Evolutionary conservation across 2,888 invertebrate genomes (phyloP).

Genomic region (Cataglyphis rosenhaueri): DNA sequence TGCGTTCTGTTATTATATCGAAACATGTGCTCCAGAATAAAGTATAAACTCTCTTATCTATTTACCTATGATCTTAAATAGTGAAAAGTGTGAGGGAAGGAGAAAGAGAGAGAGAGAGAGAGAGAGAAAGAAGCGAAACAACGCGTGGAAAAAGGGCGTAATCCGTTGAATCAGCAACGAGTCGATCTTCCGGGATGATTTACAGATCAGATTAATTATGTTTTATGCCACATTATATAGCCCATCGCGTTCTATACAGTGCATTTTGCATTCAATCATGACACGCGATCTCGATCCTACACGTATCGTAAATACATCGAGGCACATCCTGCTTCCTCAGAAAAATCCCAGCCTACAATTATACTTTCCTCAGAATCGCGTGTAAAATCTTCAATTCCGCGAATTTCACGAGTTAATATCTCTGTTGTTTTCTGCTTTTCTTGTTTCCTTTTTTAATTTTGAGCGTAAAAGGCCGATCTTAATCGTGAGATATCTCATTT

Average conservation of each 20-base stretch:
- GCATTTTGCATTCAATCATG: constrained; percentile 27
- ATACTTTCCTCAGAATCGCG: constrained; percentile 23
- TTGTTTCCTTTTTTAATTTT: background rate
- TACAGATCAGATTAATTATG: constrained; percentile 33
- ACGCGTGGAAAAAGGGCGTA: background rate
- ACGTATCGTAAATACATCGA: background rate
- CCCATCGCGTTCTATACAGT: constrained; percentile 11
- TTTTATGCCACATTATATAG: constrained; percentile 20
- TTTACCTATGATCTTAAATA: constrained; percentile 19
- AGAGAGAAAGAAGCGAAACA: background rate
- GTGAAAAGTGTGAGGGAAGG: constrained; percentile 3
- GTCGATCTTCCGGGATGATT: constrained; percentile 29
- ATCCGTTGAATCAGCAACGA: constrained; percentile 1
- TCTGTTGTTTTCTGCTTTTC: background rate
- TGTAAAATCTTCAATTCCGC: constrained; percentile 3
- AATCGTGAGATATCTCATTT: background rate
- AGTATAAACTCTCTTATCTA: background rate
- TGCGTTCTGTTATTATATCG: background rate
- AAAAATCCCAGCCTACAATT: constrained; percentile 29
- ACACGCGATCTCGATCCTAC: constrained; percentile 22
- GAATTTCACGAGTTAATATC: background rate
- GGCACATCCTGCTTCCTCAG: constrained; percentile 25
- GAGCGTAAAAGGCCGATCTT: background rate
- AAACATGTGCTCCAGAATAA: background rate
- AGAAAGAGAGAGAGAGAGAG: background rate